Conservation (phyloP, 2,797 vertebrate genomes). For the Novumbra hubbsi region DNA sequence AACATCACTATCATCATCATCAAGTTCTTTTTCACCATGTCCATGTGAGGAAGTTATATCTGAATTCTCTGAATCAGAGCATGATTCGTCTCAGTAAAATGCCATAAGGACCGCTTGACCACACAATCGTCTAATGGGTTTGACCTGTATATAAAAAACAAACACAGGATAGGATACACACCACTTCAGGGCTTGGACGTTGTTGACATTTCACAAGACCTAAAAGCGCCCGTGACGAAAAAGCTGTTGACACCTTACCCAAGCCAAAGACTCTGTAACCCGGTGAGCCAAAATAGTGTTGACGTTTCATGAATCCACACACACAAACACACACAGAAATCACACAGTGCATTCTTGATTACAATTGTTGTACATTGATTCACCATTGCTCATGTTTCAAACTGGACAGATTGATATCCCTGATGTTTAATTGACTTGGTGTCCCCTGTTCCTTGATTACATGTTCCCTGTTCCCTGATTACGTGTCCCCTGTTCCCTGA, state of each 20-base stretch:
- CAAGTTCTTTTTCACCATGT: background rate
- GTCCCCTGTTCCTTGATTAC: too few species aligned
- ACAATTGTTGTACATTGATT: too few species aligned
- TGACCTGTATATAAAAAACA: background rate
- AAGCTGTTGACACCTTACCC: background rate
- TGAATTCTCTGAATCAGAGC: background rate
- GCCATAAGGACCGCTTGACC: background rate
- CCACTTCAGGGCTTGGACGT: background rate
- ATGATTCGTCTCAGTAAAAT: background rate
- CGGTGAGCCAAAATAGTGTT: background rate
- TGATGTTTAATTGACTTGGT: too few species aligned
- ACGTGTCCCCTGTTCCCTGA: too few species aligned
- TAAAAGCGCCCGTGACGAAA: background rate
- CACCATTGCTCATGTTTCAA: too few species aligned
- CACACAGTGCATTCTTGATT: constrained; percentile 3
- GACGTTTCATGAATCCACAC: background rate
- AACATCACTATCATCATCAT: background rate
- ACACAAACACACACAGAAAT: background rate
- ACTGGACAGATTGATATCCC: too few species aligned
- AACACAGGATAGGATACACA: background rate
- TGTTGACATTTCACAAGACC: constrained; percentile 4
- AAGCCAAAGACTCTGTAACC: background rate
- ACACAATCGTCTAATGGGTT: background rate
- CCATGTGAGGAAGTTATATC: background rate
- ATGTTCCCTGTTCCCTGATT: too few species aligned